Conservation (phyloP, 2,888 invertebrate species). For the Apamea monoglypha region DNA sequence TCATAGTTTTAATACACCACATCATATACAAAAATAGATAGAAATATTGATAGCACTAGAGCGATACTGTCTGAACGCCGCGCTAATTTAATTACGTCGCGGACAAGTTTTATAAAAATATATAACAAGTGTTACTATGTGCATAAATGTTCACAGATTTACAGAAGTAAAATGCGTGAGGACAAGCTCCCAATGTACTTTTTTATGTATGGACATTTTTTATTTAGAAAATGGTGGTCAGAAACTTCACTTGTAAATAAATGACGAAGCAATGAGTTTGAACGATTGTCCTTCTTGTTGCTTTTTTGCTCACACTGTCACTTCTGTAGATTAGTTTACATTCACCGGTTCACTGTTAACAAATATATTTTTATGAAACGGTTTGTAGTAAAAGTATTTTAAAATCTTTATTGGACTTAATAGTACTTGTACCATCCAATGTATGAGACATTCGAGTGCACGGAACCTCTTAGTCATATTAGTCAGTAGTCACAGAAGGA, state of each 20-base stretch:
- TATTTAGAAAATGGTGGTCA: background rate
- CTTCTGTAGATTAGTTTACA: slow-evolving; percentile 28
- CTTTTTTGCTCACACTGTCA: background rate
- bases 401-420: slow-evolving; percentile 5
- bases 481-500: slow-evolving; percentile 39
- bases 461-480: background rate
- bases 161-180: slow-evolving; percentile 25
- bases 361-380: slow-evolving; percentile 15
- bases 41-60: slow-evolving; percentile 58
- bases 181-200: background rate
- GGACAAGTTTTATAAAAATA: slow-evolving; percentile 55
- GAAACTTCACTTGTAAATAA: background rate
- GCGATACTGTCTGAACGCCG: slow-evolving; percentile 23
- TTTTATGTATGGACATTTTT: background rate
- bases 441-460: background rate
- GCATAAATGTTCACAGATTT: slow-evolving; percentile 24
- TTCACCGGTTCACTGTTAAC: slow-evolving; percentile 4
- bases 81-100: slow-evolving; percentile 16
- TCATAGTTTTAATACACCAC: slow-evolving; percentile 64
- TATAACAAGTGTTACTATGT: slow-evolving; percentile 37
- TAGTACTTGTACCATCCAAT: slow-evolving; percentile 4
- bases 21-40: slow-evolving; percentile 70
- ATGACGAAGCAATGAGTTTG: background rate
- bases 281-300: background rate
- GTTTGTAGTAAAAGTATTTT: slow-evolving; percentile 7